Conservation (phyloP, 2,888 invertebrate genomes). For the Dione vanillae region DNA sequence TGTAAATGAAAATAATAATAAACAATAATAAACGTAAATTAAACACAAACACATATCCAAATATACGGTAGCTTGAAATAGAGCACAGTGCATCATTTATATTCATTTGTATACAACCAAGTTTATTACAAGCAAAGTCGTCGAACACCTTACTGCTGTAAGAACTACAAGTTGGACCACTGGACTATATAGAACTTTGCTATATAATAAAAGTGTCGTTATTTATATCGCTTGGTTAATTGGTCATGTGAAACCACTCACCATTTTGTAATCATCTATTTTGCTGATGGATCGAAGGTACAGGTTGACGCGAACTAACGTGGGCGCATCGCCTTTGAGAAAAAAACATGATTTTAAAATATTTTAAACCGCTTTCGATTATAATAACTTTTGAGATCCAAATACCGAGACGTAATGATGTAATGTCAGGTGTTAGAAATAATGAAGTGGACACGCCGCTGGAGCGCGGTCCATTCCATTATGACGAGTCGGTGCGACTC, state of each 20-base stretch:
- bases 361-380: conserved; percentile 41
- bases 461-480: conserved; percentile 58
- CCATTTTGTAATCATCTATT: conserved; percentile 99
- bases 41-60: conserved; percentile 67
- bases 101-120: conserved; percentile 61
- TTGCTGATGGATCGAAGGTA: conserved; percentile 98
- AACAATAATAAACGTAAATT: conserved; percentile 48
- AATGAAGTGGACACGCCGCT: conserved; percentile 58
- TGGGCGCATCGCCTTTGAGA: conserved; percentile 91
- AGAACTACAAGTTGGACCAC: not conserved
- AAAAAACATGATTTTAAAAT: conserved; percentile 60
- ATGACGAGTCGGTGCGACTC: conserved; percentile 62
- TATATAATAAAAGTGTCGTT: conserved; percentile 72
- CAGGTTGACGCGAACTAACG: conserved; percentile 96
- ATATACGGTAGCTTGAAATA: conserved; percentile 69
- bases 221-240: conserved; percentile 52
- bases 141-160: not conserved
- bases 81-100: conserved; percentile 77
- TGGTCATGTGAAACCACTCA: conserved; percentile 87
- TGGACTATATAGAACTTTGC: conserved; percentile 56
- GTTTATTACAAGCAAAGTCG: conserved; percentile 76
- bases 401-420: conserved; percentile 33
- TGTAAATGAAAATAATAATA: conserved; percentile 48
- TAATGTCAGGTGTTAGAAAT: conserved; percentile 65
- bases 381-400: conserved; percentile 23